Conservation (phyloP, 23 tunicate species). For the Corella eumyota region DNA sequence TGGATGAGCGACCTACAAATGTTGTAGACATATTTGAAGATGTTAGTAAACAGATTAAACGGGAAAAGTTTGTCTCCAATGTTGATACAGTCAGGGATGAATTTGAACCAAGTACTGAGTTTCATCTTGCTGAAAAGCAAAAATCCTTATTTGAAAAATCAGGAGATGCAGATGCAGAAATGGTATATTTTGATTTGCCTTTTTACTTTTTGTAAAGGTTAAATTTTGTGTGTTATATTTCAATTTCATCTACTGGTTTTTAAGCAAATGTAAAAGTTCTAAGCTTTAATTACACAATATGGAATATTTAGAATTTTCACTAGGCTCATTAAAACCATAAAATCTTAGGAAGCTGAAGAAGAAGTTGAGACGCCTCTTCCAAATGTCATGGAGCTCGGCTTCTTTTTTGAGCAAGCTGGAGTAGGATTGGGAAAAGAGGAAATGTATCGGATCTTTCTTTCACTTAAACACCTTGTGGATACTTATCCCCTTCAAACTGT, state of each 20-base stretch:
- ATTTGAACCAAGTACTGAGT: constrained; percentile 74
- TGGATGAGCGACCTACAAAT: constrained; percentile 86
- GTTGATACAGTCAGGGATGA: constrained; percentile 75
- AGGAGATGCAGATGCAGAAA: constrained; percentile 81
- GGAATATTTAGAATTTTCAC: too few relatives aligned
- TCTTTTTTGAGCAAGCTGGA: constrained; percentile 89
- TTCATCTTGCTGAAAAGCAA: constrained; percentile 81
- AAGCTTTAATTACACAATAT: neutral
- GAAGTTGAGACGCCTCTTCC: constrained; percentile 94
- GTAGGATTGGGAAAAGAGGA: constrained; percentile 90
- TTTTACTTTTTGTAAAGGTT: neutral
- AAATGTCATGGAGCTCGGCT: constrained; percentile 79
- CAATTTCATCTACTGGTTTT: neutral
- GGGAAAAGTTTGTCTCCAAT: constrained; percentile 67
- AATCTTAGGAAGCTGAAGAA: constrained; percentile 93
- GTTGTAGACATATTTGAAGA: constrained; percentile 83
- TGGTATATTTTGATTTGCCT: constrained; percentile 13
- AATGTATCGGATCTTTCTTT: constrained; percentile 73
- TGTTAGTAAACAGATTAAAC: constrained; percentile 55
- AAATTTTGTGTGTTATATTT: neutral
- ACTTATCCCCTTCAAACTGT: constrained; percentile 94
- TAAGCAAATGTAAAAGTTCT: neutral
- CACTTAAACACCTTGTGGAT: constrained; percentile 85
- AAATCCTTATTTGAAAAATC: constrained; percentile 64
- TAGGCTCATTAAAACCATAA: too few relatives aligned